phyloP scores from a whole-genome alignment of 1,140 invertebrate genomes.

The Zelostemma sp. region DNA sequence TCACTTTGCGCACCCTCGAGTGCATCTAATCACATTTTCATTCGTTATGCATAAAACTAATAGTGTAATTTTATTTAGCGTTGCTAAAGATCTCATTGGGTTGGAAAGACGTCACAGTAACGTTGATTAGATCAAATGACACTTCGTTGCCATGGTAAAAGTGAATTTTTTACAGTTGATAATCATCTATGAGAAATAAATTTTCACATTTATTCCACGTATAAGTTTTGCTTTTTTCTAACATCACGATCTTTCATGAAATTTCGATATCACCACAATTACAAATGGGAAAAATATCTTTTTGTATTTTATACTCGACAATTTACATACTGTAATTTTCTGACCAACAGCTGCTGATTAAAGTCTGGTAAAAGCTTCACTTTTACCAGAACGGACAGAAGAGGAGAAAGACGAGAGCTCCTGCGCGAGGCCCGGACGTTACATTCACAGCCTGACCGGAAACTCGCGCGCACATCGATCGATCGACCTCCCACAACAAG shows the following conservation, averaged over 20 bases:
- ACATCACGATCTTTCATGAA: conserved; percentile 7
- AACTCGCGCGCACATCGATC: conserved; percentile 47
- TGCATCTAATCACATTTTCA: conserved; percentile 63
- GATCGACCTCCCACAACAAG: conserved; percentile 18
- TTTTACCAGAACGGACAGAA: conserved; percentile 44
- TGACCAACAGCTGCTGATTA: no score
- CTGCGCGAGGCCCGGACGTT: conserved; percentile 63
- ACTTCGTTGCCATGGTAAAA: conserved; percentile 26
- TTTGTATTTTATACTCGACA: conserved; percentile 1
- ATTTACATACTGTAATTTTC: no score
- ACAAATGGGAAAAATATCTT: conserved; percentile 25
- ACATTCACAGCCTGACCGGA: conserved; percentile 71
- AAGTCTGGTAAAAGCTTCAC: conserved; percentile 34
- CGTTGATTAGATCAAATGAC: conserved; percentile 21
- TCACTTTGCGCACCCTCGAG: conserved; percentile 45
- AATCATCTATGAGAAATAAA: conserved; percentile 4
- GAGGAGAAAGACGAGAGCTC: conserved; percentile 47
- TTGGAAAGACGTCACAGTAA: conserved; percentile 45
- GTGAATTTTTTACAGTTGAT: conserved; percentile 19
- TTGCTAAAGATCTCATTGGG: conserved; percentile 58
- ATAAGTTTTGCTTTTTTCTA: conserved; percentile 23
- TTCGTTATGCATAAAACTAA: conserved; percentile 64
- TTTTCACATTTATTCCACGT: no score
- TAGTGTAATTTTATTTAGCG: conserved; percentile 56
- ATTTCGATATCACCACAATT: no score